phyloP scores from a whole-genome alignment of 2,888 invertebrate species.

The Gastrophysa polygoni region DNA sequence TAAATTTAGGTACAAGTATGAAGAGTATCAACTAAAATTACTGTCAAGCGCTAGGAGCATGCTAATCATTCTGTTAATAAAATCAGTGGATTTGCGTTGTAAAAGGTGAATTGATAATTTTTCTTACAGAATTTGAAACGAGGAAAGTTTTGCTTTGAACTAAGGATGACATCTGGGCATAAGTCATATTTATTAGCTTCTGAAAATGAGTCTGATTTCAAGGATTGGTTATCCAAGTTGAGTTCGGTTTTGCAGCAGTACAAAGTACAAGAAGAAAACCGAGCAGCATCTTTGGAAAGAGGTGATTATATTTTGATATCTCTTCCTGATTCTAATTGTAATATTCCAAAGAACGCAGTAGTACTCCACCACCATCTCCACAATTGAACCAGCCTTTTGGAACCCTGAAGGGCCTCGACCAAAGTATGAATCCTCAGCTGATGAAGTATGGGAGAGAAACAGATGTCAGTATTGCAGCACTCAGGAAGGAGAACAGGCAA shows the following conservation, averaged over 20 bases:
- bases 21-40: too few species aligned
- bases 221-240: constrained; percentile 84
- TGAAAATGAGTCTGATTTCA: constrained; percentile 81
- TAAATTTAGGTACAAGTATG: too few species aligned
- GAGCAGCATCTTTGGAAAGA: constrained; percentile 70
- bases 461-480: constrained; percentile 81
- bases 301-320: constrained; percentile 45
- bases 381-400: constrained; percentile 74
- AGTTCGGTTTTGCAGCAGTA: constrained; percentile 84
- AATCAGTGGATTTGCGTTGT: too few species aligned
- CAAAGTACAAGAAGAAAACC: constrained; percentile 80
- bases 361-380: constrained; percentile 65
- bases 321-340: background rate
- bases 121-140: constrained; percentile 76
- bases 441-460: constrained; percentile 91
- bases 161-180: constrained; percentile 84
- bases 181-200: constrained; percentile 87
- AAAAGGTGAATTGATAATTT: background rate
- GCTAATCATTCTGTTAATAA: too few species aligned
- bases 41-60: too few species aligned
- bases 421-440: constrained; percentile 90
- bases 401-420: constrained; percentile 85
- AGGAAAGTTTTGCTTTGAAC: constrained; percentile 85
- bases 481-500: constrained; percentile 79
- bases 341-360: background rate